Conservation (phyloP, 2,113 vertebrate genomes). For the Nerophis lumbriciformis region DNA sequence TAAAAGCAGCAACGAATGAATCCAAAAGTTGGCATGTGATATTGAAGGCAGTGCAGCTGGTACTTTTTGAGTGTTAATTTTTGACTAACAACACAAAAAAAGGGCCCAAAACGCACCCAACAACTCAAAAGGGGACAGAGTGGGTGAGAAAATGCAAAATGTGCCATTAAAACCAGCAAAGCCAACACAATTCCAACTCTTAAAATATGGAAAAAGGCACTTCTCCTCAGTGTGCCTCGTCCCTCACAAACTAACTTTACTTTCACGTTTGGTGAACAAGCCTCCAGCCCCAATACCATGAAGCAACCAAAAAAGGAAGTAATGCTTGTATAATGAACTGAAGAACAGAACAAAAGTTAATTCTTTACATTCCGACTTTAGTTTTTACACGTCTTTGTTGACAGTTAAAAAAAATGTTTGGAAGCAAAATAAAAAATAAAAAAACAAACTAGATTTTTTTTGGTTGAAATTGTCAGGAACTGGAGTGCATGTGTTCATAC, state of each 20-base stretch:
- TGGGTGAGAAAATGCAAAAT: slow-evolving; percentile 38
- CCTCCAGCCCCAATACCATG: slow-evolving; percentile 17
- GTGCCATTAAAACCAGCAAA: slow-evolving; percentile 45
- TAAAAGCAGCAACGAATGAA: slow-evolving; percentile 61
- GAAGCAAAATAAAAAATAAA: background rate
- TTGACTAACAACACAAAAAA: slow-evolving; percentile 36
- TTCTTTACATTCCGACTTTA: slow-evolving; percentile 64
- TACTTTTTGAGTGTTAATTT: slow-evolving; percentile 76
- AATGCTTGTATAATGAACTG: slow-evolving; percentile 52
- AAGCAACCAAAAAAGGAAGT: slow-evolving; percentile 34
- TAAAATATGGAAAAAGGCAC: slow-evolving; percentile 57
- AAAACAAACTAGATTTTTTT: background rate
- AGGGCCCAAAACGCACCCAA: slow-evolving; percentile 4
- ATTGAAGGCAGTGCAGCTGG: slow-evolving; percentile 80
- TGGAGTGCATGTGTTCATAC: slow-evolving; percentile 23
- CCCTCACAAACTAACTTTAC: slow-evolving; percentile 22
- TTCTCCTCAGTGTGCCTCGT: slow-evolving; percentile 49
- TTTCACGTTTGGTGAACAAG: slow-evolving; percentile 39
- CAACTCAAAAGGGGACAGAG: slow-evolving; percentile 21
- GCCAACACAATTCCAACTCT: slow-evolving; percentile 44
- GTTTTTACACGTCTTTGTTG: slow-evolving; percentile 37
- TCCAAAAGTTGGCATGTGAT: slow-evolving; percentile 65
- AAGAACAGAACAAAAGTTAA: slow-evolving; percentile 55
- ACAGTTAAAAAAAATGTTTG: slow-evolving; percentile 9
- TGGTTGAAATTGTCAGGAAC: no score